Conservation (phyloP, 1,140 invertebrate species). For the Hyles euphorbiae region DNA sequence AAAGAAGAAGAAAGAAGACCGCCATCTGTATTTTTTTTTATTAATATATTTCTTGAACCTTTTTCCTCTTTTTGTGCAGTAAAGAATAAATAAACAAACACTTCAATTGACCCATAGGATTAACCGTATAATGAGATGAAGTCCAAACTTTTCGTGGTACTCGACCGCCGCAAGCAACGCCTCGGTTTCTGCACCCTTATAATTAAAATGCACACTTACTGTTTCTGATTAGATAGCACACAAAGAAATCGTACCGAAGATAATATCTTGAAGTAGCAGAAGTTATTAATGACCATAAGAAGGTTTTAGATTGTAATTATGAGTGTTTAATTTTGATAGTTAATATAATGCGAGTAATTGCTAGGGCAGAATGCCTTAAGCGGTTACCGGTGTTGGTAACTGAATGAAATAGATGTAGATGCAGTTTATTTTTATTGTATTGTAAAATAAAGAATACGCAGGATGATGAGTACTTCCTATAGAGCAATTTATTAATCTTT, state of each 20-base stretch:
- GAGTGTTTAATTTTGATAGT: no score
- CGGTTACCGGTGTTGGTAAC: no score
- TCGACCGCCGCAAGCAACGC: slow-evolving; percentile 30
- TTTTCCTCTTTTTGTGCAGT: no score
- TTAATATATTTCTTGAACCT: no score
- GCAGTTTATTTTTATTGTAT: no score
- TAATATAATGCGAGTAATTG: no score
- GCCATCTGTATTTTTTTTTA: no score
- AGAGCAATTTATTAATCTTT: not conserved
- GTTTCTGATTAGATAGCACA: slow-evolving; percentile 43
- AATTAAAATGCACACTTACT: slow-evolving; percentile 59
- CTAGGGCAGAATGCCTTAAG: no score
- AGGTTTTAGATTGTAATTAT: not conserved
- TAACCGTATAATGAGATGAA: slow-evolving; percentile 12
- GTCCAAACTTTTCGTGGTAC: slow-evolving; percentile 20
- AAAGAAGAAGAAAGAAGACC: no score
- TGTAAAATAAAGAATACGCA: not conserved
- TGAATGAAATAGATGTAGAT: no score
- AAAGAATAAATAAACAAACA: no score
- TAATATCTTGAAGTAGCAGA: slow-evolving; percentile 49
- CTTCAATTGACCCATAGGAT: no score
- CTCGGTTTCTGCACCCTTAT: slow-evolving; percentile 52
- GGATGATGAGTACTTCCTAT: not conserved
- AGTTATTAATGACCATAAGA: slow-evolving; percentile 36
- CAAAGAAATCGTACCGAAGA: slow-evolving; percentile 55